These are phyloP conservation scores for Punctoribates punctum DNA, from an alignment of 2,888 invertebrate genomes.

Conservation along the genomic window DNA sequence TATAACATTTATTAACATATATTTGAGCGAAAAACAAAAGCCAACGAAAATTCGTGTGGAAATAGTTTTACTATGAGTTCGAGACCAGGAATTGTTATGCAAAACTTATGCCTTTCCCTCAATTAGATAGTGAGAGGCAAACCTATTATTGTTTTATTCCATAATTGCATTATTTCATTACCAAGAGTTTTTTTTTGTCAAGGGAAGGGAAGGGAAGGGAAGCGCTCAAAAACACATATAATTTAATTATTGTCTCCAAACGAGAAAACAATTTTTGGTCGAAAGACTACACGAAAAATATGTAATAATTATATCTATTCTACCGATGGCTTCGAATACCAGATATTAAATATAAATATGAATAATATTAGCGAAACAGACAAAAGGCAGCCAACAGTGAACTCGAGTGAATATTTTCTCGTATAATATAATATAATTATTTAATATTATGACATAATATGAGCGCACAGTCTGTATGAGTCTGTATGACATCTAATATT, in stretches of 20 bases:
- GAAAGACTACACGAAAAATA: not conserved
- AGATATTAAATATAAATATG: not conserved
- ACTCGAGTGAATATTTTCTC: not conserved
- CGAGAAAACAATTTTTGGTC: not conserved
- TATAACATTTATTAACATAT: slow-evolving; percentile 8
- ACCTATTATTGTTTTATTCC: not conserved
- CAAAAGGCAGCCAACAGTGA: not conserved
- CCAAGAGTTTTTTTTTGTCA: not conserved
- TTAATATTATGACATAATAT: not conserved
- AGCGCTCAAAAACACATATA: slow-evolving; percentile 18
- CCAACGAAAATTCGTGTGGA: not conserved
- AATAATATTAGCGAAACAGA: not conserved
- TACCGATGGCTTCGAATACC: not conserved
- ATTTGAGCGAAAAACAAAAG: slow-evolving; percentile 7
- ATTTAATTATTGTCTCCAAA: not conserved
- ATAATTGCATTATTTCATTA: slow-evolving; percentile 25
- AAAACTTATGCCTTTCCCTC: too few species aligned
- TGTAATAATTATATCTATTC: not conserved
- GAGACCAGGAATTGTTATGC: not conserved
- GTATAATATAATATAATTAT: not conserved
- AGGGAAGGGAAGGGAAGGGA: too few species aligned
- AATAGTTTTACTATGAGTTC: not conserved
- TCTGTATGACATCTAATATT: slow-evolving; percentile 23
- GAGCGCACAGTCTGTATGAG: not conserved
- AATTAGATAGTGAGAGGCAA: not conserved